Base-by-base conservation (phyloP, 2,113 vertebrate species). In the Centropristis striata region DNA sequence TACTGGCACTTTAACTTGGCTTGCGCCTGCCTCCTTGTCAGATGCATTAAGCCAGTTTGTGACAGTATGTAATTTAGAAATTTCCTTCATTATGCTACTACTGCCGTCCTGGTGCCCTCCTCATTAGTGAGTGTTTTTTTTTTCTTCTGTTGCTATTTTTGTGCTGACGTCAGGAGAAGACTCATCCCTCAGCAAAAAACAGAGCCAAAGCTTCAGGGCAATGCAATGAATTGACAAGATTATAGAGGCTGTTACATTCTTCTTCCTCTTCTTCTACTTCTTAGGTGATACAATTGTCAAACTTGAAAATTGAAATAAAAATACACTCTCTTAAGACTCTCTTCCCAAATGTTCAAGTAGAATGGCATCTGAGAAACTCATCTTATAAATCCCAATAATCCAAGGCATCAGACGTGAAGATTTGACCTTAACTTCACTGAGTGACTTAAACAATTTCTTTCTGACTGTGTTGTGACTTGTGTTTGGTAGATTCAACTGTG, bases 91-190 rank as follows among this genome's bases (percentile, higher is more conserved):
- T 42, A 5, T 10, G 23, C 15, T 63, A 10, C 25, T 9, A 20
- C 42, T 42, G 39, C 14, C 15, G n/a, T 60, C 13, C 36, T 25
- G 37, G 39, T 25, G 59, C 23, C 37, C 37, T 44, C 21, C 60
- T 44, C 41, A 44, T 44, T 44, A 44, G 39, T 27, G 41, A 1
- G 9, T 10, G 15, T 44, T 63, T 27, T 46, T 21, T 46, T 44
- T 63, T 27, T 46, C 15, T 44, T 63, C 41, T 42, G n/a, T 23
- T 61, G 58, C 14, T 42, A 23, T 60, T 61, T 61, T 61, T 42
- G n/a, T 23, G 58, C 39, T 42, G n/a, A 25, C 13, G 2, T 41
- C 37, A 61, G 39, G 39, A 41, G 37, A 61, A 25, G 59, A 42
- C 13, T n/a, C 3, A 41, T 36, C n/a, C 36, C 6, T 14, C 12